Evolutionary conservation across 2,797 vertebrate species (phyloP).

Genomic region (Silurus aristotelis): DNA sequence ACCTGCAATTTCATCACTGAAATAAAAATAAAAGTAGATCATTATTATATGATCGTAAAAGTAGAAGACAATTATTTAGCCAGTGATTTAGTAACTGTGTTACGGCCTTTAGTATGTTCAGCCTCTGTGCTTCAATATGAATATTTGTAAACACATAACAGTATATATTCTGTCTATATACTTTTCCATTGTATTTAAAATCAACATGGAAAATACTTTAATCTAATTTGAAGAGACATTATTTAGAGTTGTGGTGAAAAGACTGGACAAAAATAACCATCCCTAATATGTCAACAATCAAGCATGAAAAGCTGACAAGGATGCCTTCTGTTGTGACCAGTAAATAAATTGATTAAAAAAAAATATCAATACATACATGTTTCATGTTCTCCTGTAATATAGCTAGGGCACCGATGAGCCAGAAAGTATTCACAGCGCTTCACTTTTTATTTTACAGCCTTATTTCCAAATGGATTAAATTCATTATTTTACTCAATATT

Average conservation of each 20-base stretch:
- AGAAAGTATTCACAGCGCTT: too few species aligned
- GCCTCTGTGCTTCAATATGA: not conserved
- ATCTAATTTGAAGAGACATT: too few species aligned
- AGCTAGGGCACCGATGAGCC: too few species aligned
- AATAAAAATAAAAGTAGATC: constrained; percentile 10
- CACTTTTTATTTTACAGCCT: too few species aligned
- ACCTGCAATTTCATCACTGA: constrained; percentile 90
- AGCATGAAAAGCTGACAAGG: not conserved
- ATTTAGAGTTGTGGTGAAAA: too few species aligned
- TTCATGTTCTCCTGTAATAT: not conserved
- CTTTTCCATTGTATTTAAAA: too few species aligned
- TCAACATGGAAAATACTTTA: too few species aligned
- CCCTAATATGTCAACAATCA: not conserved
- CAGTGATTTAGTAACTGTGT: not conserved
- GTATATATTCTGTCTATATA: not conserved
- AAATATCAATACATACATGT: not conserved
- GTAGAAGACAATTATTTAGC: too few species aligned
- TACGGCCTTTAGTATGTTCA: not conserved
- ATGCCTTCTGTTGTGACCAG: not conserved
- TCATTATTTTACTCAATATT: too few species aligned
- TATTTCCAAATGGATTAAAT: too few species aligned
- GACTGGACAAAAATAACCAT: not conserved
- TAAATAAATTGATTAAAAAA: not conserved
- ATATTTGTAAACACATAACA: not conserved
- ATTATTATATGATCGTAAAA: too few species aligned